Evolutionary conservation across 2,797 vertebrate genomes (phyloP).

Genomic region (Danio tinwini): DNA sequence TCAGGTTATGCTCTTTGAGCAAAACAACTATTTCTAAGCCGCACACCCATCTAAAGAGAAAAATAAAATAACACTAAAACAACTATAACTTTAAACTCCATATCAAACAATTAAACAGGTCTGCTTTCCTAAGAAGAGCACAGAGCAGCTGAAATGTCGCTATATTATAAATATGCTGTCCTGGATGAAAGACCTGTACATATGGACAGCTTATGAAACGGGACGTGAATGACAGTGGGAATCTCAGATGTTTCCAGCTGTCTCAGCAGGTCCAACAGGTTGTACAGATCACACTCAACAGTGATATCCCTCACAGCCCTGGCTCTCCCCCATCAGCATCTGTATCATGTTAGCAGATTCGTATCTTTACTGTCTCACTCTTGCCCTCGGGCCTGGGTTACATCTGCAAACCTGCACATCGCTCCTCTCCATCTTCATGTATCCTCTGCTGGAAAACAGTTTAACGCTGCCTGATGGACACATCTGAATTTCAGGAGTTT

Average conservation of each 20-base stretch:
- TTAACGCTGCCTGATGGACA: neutral
- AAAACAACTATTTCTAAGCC: too few species aligned
- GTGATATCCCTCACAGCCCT: slow-evolving; percentile 55
- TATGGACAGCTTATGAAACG: slow-evolving; percentile 51
- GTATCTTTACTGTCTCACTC: slow-evolving; percentile 45
- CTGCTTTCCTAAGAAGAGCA: neutral
- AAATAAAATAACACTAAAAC: neutral
- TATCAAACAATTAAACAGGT: neutral
- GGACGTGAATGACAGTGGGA: slow-evolving; percentile 51
- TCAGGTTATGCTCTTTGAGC: neutral
- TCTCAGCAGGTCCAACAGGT: slow-evolving; percentile 55
- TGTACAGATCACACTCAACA: slow-evolving; percentile 56
- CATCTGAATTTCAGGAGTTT: neutral
- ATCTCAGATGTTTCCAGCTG: slow-evolving; percentile 48
- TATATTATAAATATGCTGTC: slow-evolving; percentile 26
- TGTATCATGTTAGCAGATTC: slow-evolving; percentile 54
- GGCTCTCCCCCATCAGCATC: slow-evolving; percentile 52
- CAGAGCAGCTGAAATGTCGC: neutral
- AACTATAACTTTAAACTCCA: neutral
- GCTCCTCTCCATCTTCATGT: slow-evolving; percentile 40
- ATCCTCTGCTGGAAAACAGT: slow-evolving; percentile 22
- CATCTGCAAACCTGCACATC: slow-evolving; percentile 48
- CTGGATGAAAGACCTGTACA: slow-evolving; percentile 45
- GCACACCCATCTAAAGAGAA: too few species aligned
- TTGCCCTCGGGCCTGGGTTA: slow-evolving; percentile 46